Base-by-base conservation (phyloP, 2,888 invertebrate species). In the Tortricodes alternella region DNA sequence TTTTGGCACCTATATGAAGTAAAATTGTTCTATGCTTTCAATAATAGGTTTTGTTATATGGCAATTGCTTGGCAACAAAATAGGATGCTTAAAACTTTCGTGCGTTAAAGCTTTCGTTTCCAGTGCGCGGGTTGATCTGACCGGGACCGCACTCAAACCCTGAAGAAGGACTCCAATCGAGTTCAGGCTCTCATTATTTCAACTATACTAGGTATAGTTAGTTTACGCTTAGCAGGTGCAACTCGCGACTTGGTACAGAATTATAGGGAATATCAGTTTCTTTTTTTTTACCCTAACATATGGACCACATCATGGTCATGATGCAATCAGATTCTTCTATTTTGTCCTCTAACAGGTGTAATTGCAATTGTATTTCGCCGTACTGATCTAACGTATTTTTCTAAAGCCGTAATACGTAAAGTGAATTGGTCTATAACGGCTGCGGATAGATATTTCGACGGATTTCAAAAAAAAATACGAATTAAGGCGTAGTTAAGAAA, bases 21-120 rank as follows among this genome's bases (percentile, higher is more conserved):
- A 44, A 18, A 2, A 27, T 6, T n/a, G 7, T 1, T 3, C n/a
- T 29, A 11, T 43, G 43, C 16, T 43, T 9, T 27, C 9, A 2
- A 43, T n/a, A 9, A 43, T 29, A 0, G 29, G 11, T 3, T 44
- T 11, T 6, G 44, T 44, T 0, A 44, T 18, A 16, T 44, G 27
- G 18, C 44, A 44, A 11, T 44, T 44, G 11, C 18, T 29, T 1
- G 44, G 44, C 29, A 44, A 29, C n/a, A 44, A 6, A 7, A 44
- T 5, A 4, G 44, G 44, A 13, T 44, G 29, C 15, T 29, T n/a
- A n/a, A n/a, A n/a, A n/a, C n/a, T n/a, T n/a, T n/a, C n/a, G n/a
- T n/a, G n/a, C n/a, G n/a, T n/a, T n/a, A n/a, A n/a, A n/a, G n/a
- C n/a, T n/a, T n/a, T n/a, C n/a, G n/a, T n/a, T n/a, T n/a, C n/a